Base-by-base conservation (phyloP, 2,888 invertebrate species). In the Microdon myrmicae region DNA sequence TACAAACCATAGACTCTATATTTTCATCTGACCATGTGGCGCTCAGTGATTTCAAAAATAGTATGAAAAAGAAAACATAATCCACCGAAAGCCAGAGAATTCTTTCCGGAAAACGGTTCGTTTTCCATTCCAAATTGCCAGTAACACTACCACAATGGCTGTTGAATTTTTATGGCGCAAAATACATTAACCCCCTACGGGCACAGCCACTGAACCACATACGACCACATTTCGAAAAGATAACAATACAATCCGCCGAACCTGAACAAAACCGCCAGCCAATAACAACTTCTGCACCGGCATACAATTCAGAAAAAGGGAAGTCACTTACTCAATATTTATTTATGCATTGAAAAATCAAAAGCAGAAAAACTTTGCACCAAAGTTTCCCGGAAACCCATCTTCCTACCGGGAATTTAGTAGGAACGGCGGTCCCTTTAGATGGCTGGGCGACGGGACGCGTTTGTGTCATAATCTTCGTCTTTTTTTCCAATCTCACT, bases 331-430 rank as follows among this genome's bases (percentile, higher is more conserved):
- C 64, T 64, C 56, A 56, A 64, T 64, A 64, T 64, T 64, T 64
- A 64, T 64, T 64, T 64, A 64, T 64, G 64, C 64, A 64, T 64
- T 64, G 64, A 64, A 64, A 64, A 64, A 64, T 64, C 64, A 64
- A 31, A 51, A 45, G 49, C 58, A 51, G 58, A 51, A 64, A 61
- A 56, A 56, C 56, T 64, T 64, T 51, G 10, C 56, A 35, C 35
- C 35, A 51, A 61, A 64, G 23, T 49, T 56, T 64, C 8, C 35
- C 29, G 26, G 37, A 43, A 39, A 48, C 38, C 37, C 49, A 55
- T 55, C 55, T 32, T 39, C 48, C 53, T 29, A 54, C 44, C 54
- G 47, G 31, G 37, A 31, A 54, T 60, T 54, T 31, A 44, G 22
- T 37, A 23, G 20, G 41, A 13, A 5, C 7, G 22, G 26, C n/a